Conservation (phyloP, 2,888 invertebrate genomes). For the Rhamnusium bicolor region DNA sequence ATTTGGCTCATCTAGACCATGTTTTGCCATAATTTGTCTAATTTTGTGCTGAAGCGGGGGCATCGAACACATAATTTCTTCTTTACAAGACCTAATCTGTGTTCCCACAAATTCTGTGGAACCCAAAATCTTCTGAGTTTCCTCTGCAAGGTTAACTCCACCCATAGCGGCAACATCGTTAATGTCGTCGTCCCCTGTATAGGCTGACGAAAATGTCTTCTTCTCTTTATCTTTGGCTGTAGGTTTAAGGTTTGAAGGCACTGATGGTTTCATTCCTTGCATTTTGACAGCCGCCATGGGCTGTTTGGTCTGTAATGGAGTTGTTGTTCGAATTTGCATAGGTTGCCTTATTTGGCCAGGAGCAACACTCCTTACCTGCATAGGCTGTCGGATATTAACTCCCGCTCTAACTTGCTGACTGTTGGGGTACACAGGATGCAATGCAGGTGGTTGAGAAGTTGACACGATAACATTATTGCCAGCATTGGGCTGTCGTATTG, state of each 20-base stretch:
- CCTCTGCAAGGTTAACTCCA: constrained; percentile 97
- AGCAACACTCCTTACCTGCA: constrained; percentile 59
- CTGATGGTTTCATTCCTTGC: constrained; percentile 71
- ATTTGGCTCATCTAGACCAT: constrained; percentile 87
- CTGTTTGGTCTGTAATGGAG: constrained; percentile 62
- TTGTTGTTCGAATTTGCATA: constrained; percentile 53
- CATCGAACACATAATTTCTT: constrained; percentile 89
- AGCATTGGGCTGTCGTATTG: constrained; percentile 65
- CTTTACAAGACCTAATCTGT: constrained; percentile 91
- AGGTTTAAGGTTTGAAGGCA: constrained; percentile 74
- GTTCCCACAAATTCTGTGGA: constrained; percentile 84
- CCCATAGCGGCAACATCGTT: constrained; percentile 99
- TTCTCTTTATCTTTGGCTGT: constrained; percentile 83
- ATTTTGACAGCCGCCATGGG: constrained; percentile 50
- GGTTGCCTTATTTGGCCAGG: constrained; percentile 53
- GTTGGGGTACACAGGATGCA: constrained; percentile 68
- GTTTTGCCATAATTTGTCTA: constrained; percentile 81
- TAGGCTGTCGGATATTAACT: constrained; percentile 50
- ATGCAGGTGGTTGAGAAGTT: constrained; percentile 69
- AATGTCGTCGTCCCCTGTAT: constrained; percentile 88
- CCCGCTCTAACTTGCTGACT: constrained; percentile 48
- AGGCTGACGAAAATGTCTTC: constrained; percentile 74
- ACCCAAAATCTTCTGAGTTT: constrained; percentile 94
- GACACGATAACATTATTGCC: constrained; percentile 66
- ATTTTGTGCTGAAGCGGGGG: constrained; percentile 83